Base-by-base conservation (phyloP, 2,797 vertebrate species). In the Scolopax rusticola region DNA sequence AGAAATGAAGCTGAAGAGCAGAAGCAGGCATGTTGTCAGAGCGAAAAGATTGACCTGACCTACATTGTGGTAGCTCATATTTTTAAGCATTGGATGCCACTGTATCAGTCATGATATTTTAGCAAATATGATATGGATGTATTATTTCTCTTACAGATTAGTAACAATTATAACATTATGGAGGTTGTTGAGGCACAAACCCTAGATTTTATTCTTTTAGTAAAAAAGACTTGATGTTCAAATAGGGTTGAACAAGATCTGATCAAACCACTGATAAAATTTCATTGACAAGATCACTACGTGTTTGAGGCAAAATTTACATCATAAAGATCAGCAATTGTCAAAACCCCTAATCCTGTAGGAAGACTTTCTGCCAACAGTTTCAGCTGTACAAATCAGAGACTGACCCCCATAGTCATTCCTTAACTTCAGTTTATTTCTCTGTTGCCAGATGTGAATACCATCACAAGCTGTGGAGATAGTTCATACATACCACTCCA, bases 321-420 rank as follows among this genome's bases (percentile, higher is more conserved):
- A 4, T 36, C 69, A 69, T 27, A 25, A 85, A 68, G 14, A 68
- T n/a, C 30, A 78, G 11, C 23, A 71, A 38, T 15, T 90, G 15
- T 56, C 36, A 77, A 56, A 56, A 8, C 0, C 1, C 4, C 2
- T 47, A 51, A 68, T 7, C 4, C n/a, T 51, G 33, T 28, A 20
- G 14, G 74, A 69, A 70, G 23, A n/a, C 5, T 27, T 74, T 77
- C 28, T 90, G 24, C 21, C 27, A 86, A 15, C 25, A 56, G 4
- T 60, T 78, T 92, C 41, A 83, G 9, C 41, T 71, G 9, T 68
- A 48, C 24, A 75, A 71, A 71, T 47, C 30, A 19, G 36, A 75
- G 17, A 68, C 85, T 78, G 77, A 6, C 51, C 51, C 77, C 41
- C 68, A 30, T 2, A 70, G 15, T 47, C 11, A 20, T 83, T 94